Base-by-base conservation (phyloP, 2,888 invertebrate genomes). In the Fragum whitleyi region DNA sequence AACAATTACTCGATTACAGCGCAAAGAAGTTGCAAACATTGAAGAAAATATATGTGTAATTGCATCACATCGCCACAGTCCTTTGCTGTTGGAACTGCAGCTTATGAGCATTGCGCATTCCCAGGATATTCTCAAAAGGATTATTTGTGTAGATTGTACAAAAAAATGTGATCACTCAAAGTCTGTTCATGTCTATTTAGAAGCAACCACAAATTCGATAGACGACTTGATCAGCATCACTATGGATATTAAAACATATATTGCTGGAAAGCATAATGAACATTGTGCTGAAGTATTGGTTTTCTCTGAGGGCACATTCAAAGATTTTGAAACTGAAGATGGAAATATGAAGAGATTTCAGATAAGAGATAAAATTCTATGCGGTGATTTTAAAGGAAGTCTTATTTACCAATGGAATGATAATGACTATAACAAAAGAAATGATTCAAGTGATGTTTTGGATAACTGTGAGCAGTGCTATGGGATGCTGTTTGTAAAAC, bases 71-170 rank as follows among this genome's bases (percentile, higher is more conserved):
- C 14, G 29, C 29, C 74, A 76, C 23, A 51, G 57, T 36, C 70
- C 71, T 2, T 16, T 29, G 23, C 51, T 65, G 1, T 14, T 76
- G n/a, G 76, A 76, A 53, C 36, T 28, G 62, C 70, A 76, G 9
- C 61, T 76, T 19, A 61, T 61, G 62, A 32, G 42, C 61, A 29
- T 70, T 39, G 14, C 14, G 14, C 7, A 76, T 51, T 71, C 53
- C 23, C 71, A 69, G 62, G 55, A 70, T 9, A 70, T 39, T 32
- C 19, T 76, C 16, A 65, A 23, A 21, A 39, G 32, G 32, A 39
- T 61, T 9, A 47, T 70, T 11, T 32, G 62, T 47, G 70, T 76
- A 29, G 76, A 76, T 28, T n/a, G 70, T 19, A 70, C 70, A 76
- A 47, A 55, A 21, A 53, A 53, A 21, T 32, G 32, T 51, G 28